Evolutionary conservation across 35 echinoderm and acorn worm species (phyloP), one percentile per base, ranked within the genome.

Genomic region (Eucidaris tribuloides): DNA sequence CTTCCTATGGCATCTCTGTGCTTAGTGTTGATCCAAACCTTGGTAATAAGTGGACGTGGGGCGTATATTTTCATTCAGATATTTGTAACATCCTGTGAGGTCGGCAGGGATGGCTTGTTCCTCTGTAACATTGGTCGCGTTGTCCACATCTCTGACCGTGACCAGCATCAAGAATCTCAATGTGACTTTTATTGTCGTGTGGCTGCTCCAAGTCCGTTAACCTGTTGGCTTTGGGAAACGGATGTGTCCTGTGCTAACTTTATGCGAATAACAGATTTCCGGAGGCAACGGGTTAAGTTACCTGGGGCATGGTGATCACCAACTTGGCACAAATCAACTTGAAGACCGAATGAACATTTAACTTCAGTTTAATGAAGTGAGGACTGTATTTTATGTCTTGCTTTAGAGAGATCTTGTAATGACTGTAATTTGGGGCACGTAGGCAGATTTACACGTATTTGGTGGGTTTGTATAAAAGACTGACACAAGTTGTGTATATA

Each of bases 401-500:
- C 22, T 74, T 11, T 64, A 17, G 37, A 64, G 37, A 64, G 61
- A 32, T 40, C 68, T 38, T 74, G 28, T 42, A 35, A 74, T 74
- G 68, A 74, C 68, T 74, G 68, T 74, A 74, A 24, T 74, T 40
- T 9, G 44, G 28, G 44, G 68, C 35, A 41, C 68, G 9, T n/a
- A 52, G 9, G 9, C 48, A 11, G n/a, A 52, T 52, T 9, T 52
- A 52, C 48, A 52, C 48, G 48, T n/a, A 52, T 52, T 11, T 52
- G 35, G 2, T 20, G 9, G 22, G 7, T 74, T 41, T 40, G 24
- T 23, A 74, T 22, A 31, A 19, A 24, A 11, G 30, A 23, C 7
- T 74, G 38, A 14, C 38, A 74, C 35, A n/a, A 43, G 68, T n/a
- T 74, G 36, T 42, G 68, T 74, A 35, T 18, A 43, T 43, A 41